A percentile compares a stretch with the other conserved stretches of the same genome.
These are phyloP conservation scores for Paedocypris sp. DNA, from an alignment of 2,113 vertebrate genomes.

Conservation along the genomic window DNA sequence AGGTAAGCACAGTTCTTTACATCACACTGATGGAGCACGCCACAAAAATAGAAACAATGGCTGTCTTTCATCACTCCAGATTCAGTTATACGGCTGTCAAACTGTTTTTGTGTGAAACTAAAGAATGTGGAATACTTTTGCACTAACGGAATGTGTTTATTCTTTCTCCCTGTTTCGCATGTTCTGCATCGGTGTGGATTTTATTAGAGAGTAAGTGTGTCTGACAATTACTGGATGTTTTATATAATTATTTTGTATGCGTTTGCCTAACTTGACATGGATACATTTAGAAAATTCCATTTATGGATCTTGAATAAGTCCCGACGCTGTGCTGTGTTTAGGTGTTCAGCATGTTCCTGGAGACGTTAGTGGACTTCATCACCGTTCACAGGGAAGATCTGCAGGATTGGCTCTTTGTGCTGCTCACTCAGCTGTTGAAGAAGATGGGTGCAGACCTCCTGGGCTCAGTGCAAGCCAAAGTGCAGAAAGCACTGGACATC, in stretches of 20 bases:
- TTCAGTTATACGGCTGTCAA: not conserved
- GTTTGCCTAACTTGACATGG: not conserved
- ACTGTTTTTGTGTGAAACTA: not conserved
- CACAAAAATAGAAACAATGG: not conserved
- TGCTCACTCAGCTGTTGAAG: conserved; percentile 93
- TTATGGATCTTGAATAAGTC: not conserved
- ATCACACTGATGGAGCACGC: too few relatives aligned
- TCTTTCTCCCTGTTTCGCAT: conserved; percentile 79
- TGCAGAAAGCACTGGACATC: conserved; percentile 92
- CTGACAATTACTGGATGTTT: conserved; percentile 20
- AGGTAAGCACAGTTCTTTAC: conserved; percentile 58
- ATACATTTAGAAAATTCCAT: not conserved
- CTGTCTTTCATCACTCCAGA: not conserved
- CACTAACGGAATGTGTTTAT: conserved; percentile 29
- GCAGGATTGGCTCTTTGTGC: conserved; percentile 96
- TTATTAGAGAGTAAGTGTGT: conserved; percentile 96
- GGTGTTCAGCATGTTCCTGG: conserved; percentile 99
- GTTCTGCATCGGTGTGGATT: conserved; percentile 86
- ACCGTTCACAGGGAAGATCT: conserved; percentile 92
- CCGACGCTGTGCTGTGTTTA: conserved; percentile 41
- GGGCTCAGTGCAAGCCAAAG: conserved; percentile 95
- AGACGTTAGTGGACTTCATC: conserved; percentile 95
- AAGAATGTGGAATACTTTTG: not conserved
- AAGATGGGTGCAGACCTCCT: conserved; percentile 97
- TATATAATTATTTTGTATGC: not conserved